Conservation (phyloP, 2,113 vertebrate species). For the Callocephalon fimbriatum region DNA sequence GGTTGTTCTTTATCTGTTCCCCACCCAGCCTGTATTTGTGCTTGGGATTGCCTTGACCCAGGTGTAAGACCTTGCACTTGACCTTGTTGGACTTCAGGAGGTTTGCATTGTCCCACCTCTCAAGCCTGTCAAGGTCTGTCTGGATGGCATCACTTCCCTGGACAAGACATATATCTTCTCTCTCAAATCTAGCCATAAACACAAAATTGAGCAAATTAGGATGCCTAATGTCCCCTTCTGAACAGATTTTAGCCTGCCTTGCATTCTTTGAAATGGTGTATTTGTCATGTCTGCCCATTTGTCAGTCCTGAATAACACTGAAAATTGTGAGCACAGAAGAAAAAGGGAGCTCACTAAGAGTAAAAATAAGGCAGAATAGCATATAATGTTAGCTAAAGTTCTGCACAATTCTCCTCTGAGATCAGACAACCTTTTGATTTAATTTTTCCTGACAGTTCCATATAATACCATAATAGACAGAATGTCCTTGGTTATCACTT, state of each 20-base stretch:
- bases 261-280: not conserved
- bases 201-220: not conserved
- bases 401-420: slow-evolving; percentile 28
- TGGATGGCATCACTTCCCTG: not conserved
- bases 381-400: not conserved
- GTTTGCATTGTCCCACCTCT: not conserved
- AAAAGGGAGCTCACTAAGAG: not conserved
- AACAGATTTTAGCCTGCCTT: not conserved
- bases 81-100: not conserved
- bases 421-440: slow-evolving; percentile 63
- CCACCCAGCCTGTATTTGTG: not conserved
- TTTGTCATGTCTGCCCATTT: not conserved
- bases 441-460: slow-evolving; percentile 57
- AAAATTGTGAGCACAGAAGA: not conserved
- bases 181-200: not conserved
- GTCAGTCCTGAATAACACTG: not conserved
- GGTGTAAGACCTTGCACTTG: not conserved
- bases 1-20: not conserved
- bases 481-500: slow-evolving; percentile 37
- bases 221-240: not conserved
- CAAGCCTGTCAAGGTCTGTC: not conserved
- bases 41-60: not conserved
- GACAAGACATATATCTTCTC: not conserved
- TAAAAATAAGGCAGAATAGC: slow-evolving; percentile 16
- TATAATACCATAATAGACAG: slow-evolving; percentile 12